Percentiles rank a stretch among this genome's conserved stretches.
Conservation (phyloP, 2,888 invertebrate species). For the Phania funesta region DNA sequence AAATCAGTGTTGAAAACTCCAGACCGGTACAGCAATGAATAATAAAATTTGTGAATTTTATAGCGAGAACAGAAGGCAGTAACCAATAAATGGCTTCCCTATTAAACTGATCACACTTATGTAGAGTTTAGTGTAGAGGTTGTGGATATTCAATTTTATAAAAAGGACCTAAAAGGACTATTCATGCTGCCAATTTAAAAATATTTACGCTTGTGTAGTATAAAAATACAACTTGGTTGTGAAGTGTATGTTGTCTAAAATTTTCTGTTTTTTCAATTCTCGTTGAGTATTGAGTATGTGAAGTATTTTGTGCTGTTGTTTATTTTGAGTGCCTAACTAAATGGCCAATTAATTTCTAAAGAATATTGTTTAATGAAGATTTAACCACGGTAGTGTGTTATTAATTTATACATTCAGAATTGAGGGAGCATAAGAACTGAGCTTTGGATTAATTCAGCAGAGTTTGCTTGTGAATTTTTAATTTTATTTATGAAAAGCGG, state of each 20-base stretch:
- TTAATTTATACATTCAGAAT: slow-evolving; percentile 25
- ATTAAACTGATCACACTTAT: slow-evolving; percentile 79
- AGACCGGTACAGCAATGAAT: slow-evolving; percentile 15
- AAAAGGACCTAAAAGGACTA: slow-evolving; percentile 7
- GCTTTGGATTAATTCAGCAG: too few species aligned
- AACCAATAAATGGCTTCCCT: slow-evolving; percentile 79
- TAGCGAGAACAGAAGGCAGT: neutral
- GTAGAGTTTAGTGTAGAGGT: slow-evolving; percentile 71
- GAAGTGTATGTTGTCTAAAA: neutral
- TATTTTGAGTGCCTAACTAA: slow-evolving; percentile 3
- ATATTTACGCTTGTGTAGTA: too few species aligned
- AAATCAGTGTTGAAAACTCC: neutral
- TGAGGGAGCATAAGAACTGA: neutral
- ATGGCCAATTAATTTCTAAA: slow-evolving; percentile 56
- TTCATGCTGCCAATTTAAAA: too few species aligned
- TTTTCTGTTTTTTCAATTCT: neutral
- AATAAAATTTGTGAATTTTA: slow-evolving; percentile 33
- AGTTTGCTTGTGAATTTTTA: too few species aligned
- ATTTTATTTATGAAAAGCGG: too few species aligned
- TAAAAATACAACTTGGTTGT: neutral
- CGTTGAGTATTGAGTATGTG: neutral
- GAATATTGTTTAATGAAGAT: slow-evolving; percentile 40
- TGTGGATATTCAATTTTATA: slow-evolving; percentile 7
- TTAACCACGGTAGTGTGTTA: neutral
- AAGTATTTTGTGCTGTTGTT: slow-evolving; percentile 17